These are phyloP conservation scores for Campopleginae sp. DNA, from an alignment of 2,888 invertebrate genomes.

Conservation along the genomic window DNA sequence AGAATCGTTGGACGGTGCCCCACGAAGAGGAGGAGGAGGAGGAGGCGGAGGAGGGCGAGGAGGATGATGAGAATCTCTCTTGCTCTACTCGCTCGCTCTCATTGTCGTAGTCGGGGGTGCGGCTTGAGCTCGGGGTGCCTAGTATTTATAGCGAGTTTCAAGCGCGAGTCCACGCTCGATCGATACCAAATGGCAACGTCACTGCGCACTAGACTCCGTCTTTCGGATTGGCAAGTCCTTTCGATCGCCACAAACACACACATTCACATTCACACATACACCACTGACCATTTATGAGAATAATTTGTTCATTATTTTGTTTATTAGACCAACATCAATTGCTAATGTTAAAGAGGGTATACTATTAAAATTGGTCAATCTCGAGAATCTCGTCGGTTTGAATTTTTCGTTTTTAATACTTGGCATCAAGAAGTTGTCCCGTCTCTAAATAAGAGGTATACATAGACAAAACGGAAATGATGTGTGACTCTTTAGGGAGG, in stretches of 20 bases:
- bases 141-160: constrained; percentile 81
- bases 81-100: background rate
- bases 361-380: no score
- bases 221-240: constrained; percentile 72
- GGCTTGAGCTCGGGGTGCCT: constrained; percentile 79
- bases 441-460: background rate
- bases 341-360: background rate
- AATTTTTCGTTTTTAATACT: no score
- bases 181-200: constrained; percentile 81
- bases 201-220: constrained; percentile 77
- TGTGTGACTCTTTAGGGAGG: no score
- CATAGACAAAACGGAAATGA: no score
- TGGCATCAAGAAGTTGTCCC: no score
- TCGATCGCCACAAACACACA: constrained; percentile 8
- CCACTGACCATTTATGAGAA: constrained; percentile 13
- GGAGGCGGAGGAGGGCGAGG: constrained; percentile 65
- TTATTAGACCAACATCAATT: background rate
- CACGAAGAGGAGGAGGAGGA: constrained; percentile 62
- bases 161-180: constrained; percentile 80
- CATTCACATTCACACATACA: no score
- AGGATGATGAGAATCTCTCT: background rate
- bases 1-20: constrained; percentile 10
- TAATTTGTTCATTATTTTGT: background rate
- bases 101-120: constrained; percentile 57
- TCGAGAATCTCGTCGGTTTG: no score